Evolutionary conservation across 2,888 invertebrate genomes (phyloP), one percentile per base, ranked within the genome.

Genomic region (Erebia epiphron): DNA sequence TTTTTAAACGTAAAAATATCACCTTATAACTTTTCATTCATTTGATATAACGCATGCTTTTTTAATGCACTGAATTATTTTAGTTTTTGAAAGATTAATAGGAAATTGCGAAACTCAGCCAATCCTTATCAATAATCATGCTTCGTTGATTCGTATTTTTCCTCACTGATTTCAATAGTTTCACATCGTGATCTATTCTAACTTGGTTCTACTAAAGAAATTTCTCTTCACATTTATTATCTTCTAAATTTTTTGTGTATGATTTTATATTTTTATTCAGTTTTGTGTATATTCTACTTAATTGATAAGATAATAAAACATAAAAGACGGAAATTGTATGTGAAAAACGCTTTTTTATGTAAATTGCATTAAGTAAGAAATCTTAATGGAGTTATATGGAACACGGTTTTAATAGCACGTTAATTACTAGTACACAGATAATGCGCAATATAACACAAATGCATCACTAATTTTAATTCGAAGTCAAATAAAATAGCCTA

Each of bases 51-150:
- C 14, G 14, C 14, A n/a, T n/a, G 7, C 56, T 21, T 10, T 56
- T 21, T 10, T 56, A 21, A 56, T 21, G 56, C 56, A 21, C 21
- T 8, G 26, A 11, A 26, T 16, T 18, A 18, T 50, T 50, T 16
- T 46, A 21, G 54, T 61, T 66, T 49, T 73, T 54, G 66, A 68
- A 66, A 60, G 41, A 57, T 61, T 26, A 58, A 54, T 68, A 66
- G 62, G 60, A 69, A 68, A 69, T 65, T 67, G 54, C 64, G 14
- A 67, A 69, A 71, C 63, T 61, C 70, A 52, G 50, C 50, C 69
- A 64, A n/a, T n/a, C n/a, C n/a, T n/a, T n/a, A n/a, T n/a, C n/a
- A n/a, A n/a, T n/a, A 60, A 71, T 69, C 61, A 71, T 35, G 64
- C 69, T 67, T 61, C 41, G 49, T 67, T 73, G 49, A 50, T 11